These are phyloP conservation scores for Sterna hirundo DNA, from an alignment of 2,113 vertebrate species.

Conservation along the genomic window DNA sequence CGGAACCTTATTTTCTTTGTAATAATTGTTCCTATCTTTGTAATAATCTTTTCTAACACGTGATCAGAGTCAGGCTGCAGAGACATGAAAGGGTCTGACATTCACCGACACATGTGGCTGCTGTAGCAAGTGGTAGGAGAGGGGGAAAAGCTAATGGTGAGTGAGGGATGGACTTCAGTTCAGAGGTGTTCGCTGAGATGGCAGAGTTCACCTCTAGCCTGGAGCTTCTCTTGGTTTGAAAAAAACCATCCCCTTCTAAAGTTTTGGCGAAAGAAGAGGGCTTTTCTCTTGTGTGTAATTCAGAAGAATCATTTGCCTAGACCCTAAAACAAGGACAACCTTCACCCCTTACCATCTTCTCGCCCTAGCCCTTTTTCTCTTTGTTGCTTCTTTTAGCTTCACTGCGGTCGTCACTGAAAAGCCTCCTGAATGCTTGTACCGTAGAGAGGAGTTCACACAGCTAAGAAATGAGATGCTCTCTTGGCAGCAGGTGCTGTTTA, in stretches of 20 bases:
- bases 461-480: background rate
- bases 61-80: background rate
- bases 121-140: background rate
- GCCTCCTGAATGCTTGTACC: background rate
- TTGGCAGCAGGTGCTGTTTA: background rate
- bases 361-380: background rate
- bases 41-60: background rate
- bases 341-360: background rate
- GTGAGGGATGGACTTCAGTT: background rate
- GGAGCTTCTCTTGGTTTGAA: background rate
- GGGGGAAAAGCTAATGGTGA: background rate
- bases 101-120: background rate
- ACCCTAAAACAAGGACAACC: background rate
- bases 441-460: background rate
- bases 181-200: background rate
- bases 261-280: background rate
- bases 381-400: background rate
- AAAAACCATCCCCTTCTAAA: background rate
- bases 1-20: background rate
- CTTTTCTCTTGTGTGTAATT: background rate
- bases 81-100: background rate
- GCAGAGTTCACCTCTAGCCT: background rate
- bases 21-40: background rate
- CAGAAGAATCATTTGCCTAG: background rate
- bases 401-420: background rate